Conservation (phyloP, 2,888 invertebrate species). For the Aleiodes alternator region DNA sequence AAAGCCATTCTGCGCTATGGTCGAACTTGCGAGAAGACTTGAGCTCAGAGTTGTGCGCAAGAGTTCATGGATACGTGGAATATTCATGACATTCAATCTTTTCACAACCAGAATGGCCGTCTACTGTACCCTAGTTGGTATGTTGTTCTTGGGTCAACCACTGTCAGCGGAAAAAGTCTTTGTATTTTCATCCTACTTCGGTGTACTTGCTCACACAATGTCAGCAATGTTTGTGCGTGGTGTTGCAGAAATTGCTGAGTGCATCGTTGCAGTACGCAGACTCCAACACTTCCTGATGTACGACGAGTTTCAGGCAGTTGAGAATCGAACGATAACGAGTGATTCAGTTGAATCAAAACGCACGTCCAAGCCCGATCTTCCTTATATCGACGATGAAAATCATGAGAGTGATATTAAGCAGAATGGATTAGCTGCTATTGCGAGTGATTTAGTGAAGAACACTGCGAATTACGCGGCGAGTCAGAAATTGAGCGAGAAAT, state of each 20-base stretch:
- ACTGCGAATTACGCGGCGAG: constrained; percentile 56
- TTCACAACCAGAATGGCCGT: constrained; percentile 89
- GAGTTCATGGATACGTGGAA: constrained; percentile 81
- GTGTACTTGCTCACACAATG: constrained; percentile 78
- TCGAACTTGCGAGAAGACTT: constrained; percentile 78
- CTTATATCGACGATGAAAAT: constrained; percentile 67
- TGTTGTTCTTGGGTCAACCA: constrained; percentile 80
- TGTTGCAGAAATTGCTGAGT: constrained; percentile 78
- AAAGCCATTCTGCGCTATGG: constrained; percentile 81
- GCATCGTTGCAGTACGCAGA: constrained; percentile 76
- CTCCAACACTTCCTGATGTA: constrained; percentile 73
- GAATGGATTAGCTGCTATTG: constrained; percentile 69
- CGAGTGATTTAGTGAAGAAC: constrained; percentile 62
- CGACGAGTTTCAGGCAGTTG: constrained; percentile 68
- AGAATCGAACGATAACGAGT: constrained; percentile 44
- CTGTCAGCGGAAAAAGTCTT: constrained; percentile 84
- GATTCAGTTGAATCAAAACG: constrained; percentile 35
- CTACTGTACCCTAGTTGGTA: constrained; percentile 84
- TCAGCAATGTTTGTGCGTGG: constrained; percentile 78
- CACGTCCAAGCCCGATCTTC: constrained; percentile 62
- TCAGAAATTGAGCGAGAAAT: constrained; percentile 53
- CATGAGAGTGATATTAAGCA: constrained; percentile 62
- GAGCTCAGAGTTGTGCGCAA: constrained; percentile 79
- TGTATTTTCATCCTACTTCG: constrained; percentile 78
- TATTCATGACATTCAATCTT: constrained; percentile 85